phyloP scores from a whole-genome alignment of 2,888 invertebrate genomes.

The Thera britannica region DNA sequence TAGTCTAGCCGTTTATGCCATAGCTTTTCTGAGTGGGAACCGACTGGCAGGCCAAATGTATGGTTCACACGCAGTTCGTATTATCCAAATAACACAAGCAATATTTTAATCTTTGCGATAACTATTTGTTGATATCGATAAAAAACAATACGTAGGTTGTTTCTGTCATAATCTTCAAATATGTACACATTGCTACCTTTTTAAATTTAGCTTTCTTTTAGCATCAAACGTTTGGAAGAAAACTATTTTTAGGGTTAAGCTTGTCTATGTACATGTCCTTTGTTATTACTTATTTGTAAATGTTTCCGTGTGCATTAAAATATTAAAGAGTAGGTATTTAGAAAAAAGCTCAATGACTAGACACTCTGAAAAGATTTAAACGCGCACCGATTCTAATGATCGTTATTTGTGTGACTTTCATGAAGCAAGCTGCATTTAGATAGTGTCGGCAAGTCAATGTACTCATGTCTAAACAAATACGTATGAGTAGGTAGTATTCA shows the following conservation, averaged over 20 bases:
- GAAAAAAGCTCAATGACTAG: slow-evolving; percentile 19
- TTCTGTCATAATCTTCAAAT: no score
- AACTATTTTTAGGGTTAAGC: no score
- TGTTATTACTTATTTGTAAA: no score
- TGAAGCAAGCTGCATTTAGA: slow-evolving; percentile 25
- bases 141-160: background rate
- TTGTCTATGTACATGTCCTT: no score
- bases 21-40: slow-evolving; percentile 17
- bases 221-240: no score
- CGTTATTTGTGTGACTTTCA: slow-evolving; percentile 29
- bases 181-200: no score
- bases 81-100: background rate
- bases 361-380: slow-evolving; percentile 26
- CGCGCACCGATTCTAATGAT: slow-evolving; percentile 22
- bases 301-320: no score
- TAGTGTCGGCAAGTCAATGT: slow-evolving; percentile 26
- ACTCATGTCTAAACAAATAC: slow-evolving; percentile 29
- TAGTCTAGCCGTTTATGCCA: slow-evolving; percentile 34
- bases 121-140: background rate
- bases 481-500: slow-evolving; percentile 31
- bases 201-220: no score
- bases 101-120: slow-evolving; percentile 1
- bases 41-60: slow-evolving; percentile 2
- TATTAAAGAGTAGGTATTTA: background rate
- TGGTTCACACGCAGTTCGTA: background rate